Evolutionary conservation across 1,140 invertebrate species (phyloP), one percentile per base, ranked within the genome.

Genomic region (Heliothis virescens): DNA sequence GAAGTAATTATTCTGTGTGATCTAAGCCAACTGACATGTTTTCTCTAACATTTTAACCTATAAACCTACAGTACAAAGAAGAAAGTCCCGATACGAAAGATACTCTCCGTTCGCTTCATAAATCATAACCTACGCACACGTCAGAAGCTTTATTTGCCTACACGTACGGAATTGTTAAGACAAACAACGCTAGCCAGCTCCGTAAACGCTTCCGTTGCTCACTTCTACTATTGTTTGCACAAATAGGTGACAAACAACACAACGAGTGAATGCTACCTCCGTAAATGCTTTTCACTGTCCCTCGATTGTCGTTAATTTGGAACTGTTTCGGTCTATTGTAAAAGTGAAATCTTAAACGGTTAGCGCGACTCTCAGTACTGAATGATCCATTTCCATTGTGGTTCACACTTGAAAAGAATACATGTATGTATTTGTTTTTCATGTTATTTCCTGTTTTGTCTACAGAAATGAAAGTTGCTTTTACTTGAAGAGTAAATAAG

Each of bases 181-280:
- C 65, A 71, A 79, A 71, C 41, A 79, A 69, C 76, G 63, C 53
- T 18, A 69, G 76, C 65, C 52, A 57, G 53, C 65, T 53, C n/a
- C 47, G 81, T 86, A 84, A 87, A 85, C 79, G 83, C 83, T 82
- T 83, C 82, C 83, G 82, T 74, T 63, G 74, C 75, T 72, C 75
- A 60, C 79, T 78, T 67, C 65, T 53, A 87, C 86, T 62, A 76
- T 76, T 89, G 85, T 88, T 88, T 86, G 82, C 83, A 80, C 83
- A 88, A 89, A 87, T 88, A 88, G 84, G 82, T 87, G 86, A 84
- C 84, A 82, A 87, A 82, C 71, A 81, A 82, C 55, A 62, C 75
- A 82, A 60, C 55, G 67, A 62, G 29, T 63, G 73, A 75, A 62
- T 78, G 79, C 65, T 76, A 79, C 69, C 77, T 80, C 80, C 79